These are phyloP conservation scores for Aphis craccivora DNA, from an alignment of 1,140 invertebrate genomes.

Conservation along the genomic window DNA sequence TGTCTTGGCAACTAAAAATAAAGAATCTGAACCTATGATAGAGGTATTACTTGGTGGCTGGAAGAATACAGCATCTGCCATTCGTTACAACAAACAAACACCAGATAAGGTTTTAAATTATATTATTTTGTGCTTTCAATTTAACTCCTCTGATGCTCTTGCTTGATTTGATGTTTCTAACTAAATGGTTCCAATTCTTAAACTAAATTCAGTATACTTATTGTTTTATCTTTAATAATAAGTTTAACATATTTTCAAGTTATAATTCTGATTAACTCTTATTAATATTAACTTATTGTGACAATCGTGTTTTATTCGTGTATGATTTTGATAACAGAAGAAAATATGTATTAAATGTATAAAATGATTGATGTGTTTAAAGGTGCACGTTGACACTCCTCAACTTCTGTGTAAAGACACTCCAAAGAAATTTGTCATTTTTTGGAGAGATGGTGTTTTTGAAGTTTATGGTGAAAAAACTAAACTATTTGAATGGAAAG, in stretches of 20 bases:
- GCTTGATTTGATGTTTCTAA: neutral
- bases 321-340: neutral
- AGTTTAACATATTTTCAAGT: neutral
- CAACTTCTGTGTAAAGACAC: constrained; percentile 68
- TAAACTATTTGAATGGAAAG: constrained; percentile 66
- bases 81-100: constrained; percentile 78
- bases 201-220: neutral
- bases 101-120: constrained; percentile 72
- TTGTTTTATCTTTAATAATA: neutral
- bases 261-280: constrained; percentile 6
- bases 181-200: neutral
- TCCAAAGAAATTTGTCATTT: constrained; percentile 69
- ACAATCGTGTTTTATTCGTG: no score
- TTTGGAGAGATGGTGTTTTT: constrained; percentile 69
- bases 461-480: constrained; percentile 62
- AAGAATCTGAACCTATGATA: constrained; percentile 76
- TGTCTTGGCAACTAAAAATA: constrained; percentile 71
- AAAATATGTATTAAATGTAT: neutral
- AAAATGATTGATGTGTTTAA: constrained; percentile 58
- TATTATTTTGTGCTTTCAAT: neutral
- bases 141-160: neutral
- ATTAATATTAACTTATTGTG: constrained; percentile 7
- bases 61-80: constrained; percentile 81
- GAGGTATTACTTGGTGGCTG: constrained; percentile 87
- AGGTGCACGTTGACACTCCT: constrained; percentile 69